Evolutionary conservation across 2,113 vertebrate species (phyloP).

Genomic region (Lonchura striata): DNA sequence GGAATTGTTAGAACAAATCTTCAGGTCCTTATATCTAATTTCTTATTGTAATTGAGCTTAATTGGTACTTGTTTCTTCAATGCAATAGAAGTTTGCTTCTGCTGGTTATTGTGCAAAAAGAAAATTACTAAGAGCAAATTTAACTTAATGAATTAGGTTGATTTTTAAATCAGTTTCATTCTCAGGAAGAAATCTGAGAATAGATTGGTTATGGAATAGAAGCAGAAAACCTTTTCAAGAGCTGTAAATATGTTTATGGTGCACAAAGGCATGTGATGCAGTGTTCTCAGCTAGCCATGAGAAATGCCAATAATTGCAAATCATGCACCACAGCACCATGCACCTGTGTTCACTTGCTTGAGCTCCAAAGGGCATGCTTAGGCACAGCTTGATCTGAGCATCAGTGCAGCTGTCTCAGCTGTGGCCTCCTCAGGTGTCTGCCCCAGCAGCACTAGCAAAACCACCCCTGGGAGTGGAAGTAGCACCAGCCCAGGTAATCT

Average conservation of each 20-base stretch:
- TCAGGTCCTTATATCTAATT: neutral
- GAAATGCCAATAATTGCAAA: neutral
- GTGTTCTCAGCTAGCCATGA: neutral
- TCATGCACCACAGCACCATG: neutral
- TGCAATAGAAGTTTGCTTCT: neutral
- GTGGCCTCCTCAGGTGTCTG: neutral
- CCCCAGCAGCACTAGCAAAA: neutral
- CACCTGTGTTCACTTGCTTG: neutral
- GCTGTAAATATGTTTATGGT: neutral
- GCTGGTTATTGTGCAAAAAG: neutral
- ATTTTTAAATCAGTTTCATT: neutral
- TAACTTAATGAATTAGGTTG: neutral
- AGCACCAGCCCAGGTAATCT: neutral
- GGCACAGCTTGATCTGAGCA: neutral
- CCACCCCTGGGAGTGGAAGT: neutral
- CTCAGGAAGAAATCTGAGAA: neutral
- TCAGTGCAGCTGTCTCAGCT: neutral
- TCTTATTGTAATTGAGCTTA: neutral
- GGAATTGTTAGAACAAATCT: neutral
- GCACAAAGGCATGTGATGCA: neutral
- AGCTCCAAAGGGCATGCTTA: fast-evolving
- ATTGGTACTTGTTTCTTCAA: neutral
- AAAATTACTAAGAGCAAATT: neutral
- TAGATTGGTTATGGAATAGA: neutral
- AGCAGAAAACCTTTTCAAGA: neutral